A percentile compares a stretch with the other conserved stretches of the same genome.
Conservation (phyloP, 1,140 invertebrate genomes). For the Drosophila melanica region DNA sequence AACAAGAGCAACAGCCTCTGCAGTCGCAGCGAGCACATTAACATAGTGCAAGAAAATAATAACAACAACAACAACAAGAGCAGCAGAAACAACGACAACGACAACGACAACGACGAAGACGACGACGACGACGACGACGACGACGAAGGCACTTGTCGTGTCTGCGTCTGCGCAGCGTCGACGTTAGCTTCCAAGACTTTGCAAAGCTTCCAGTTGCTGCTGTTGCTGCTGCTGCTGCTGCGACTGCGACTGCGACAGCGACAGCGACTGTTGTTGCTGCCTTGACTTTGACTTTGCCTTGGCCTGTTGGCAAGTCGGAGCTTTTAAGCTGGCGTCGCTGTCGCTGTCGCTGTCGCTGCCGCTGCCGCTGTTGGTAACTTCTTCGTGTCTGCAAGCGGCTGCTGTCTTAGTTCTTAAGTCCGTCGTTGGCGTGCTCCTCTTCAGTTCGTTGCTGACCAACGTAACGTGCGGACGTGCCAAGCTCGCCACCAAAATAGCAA, state of each 20-base stretch:
- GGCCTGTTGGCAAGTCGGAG: conserved; percentile 30
- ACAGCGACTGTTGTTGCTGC: conserved; percentile 36
- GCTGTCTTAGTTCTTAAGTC: conserved; percentile 83
- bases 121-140: conserved; percentile 10
- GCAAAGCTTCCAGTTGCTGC: conserved; percentile 57
- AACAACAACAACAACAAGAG: conserved; percentile 29
- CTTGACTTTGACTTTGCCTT: conserved; percentile 66
- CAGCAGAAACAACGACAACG: conserved; percentile 16
- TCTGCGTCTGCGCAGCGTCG: conserved; percentile 42
- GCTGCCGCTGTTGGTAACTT: conserved; percentile 62
- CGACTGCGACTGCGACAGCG: conserved; percentile 34
- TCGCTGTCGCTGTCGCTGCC: conserved; percentile 28
- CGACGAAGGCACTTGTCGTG: conserved; percentile 72
- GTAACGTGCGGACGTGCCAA: conserved; percentile 82
- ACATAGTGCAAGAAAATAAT: conserved; percentile 58
- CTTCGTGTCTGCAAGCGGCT: conserved; percentile 65
- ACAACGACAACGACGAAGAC: too few relatives aligned
- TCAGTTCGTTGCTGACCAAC: conserved; percentile 84
- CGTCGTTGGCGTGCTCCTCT: conserved; percentile 83
- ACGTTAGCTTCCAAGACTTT: conserved; percentile 6
- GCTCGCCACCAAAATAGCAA: conserved; percentile 54
- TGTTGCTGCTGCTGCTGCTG: conserved; percentile 23
- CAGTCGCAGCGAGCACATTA: conserved; percentile 56
- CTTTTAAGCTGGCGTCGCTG: conserved; percentile 57
- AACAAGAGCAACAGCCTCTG: conserved; percentile 21